Percentiles rank a stretch among this genome's conserved stretches.
phyloP scores from a whole-genome alignment of 2,888 invertebrate species.

The Volucella inanis region DNA sequence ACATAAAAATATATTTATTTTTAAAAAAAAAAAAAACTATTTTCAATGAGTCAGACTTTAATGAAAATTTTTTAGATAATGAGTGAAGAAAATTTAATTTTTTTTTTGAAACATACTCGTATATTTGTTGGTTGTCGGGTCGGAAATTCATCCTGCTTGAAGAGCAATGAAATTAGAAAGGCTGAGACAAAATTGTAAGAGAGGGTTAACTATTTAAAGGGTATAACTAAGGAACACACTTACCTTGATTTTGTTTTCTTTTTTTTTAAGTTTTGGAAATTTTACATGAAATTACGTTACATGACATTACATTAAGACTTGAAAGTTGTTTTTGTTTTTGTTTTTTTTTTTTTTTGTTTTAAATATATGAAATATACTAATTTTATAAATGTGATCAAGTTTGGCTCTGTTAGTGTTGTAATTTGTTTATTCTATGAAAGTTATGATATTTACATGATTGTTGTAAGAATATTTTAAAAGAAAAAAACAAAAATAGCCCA shows the following conservation, averaged over 20 bases:
- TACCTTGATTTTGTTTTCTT: slow-evolving; percentile 32
- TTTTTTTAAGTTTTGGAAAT: slow-evolving; percentile 2
- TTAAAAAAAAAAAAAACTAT: slow-evolving; percentile 20
- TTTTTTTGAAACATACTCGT: no score
- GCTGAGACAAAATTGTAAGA: neutral
- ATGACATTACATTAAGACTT: slow-evolving; percentile 61
- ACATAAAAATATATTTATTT: slow-evolving; percentile 21
- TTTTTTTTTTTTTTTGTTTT: slow-evolving; percentile 23
- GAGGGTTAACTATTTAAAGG: slow-evolving; percentile 5
- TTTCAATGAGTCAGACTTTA: slow-evolving; percentile 71
- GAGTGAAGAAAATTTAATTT: slow-evolving; percentile 24
- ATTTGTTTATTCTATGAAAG: slow-evolving; percentile 14
- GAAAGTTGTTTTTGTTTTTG: slow-evolving; percentile 29
- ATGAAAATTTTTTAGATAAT: slow-evolving; percentile 51
- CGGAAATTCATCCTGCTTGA: slow-evolving; percentile 45
- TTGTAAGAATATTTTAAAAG: neutral
- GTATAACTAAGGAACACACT: slow-evolving; percentile 68
- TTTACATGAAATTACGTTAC: slow-evolving; percentile 45
- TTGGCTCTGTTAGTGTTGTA: slow-evolving; percentile 61
- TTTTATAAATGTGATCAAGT: slow-evolving; percentile 55
- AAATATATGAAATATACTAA: slow-evolving; percentile 25
- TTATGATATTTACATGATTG: slow-evolving; percentile 67
- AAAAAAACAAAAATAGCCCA: neutral
- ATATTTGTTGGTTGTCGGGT: neutral
- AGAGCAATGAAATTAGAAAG: slow-evolving; percentile 11